Percentiles rank a stretch among this genome's conserved stretches.
phyloP scores from a whole-genome alignment of 2,888 invertebrate genomes.

The Hoplodrina blanda region DNA sequence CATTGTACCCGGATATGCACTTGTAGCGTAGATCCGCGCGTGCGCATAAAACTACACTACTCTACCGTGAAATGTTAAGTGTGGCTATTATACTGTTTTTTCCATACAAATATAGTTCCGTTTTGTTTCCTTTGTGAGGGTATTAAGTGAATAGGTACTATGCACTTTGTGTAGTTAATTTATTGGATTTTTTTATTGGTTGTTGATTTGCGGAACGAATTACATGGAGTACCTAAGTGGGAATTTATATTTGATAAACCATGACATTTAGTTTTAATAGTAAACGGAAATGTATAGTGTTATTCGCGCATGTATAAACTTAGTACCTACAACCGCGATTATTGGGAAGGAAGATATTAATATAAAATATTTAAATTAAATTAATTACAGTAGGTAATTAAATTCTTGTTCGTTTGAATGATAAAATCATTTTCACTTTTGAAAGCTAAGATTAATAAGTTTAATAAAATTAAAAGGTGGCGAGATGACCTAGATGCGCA shows the following conservation, averaged over 20 bases:
- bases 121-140: slow-evolving; percentile 53
- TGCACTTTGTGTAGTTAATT: slow-evolving; percentile 32
- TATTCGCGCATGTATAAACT: not conserved
- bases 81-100: slow-evolving; percentile 60
- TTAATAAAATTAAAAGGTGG: too few species aligned
- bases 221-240: not conserved
- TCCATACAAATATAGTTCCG: slow-evolving; percentile 54
- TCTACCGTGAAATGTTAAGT: slow-evolving; percentile 64
- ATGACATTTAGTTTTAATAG: slow-evolving; percentile 13
- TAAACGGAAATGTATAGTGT: slow-evolving; percentile 28
- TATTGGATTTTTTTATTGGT: slow-evolving; percentile 14
- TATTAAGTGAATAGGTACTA: slow-evolving; percentile 36
- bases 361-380: not conserved
- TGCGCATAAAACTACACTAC: slow-evolving; percentile 50
- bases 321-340: not conserved
- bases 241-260: slow-evolving; percentile 4
- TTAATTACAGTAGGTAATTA: not conserved
- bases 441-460: too few species aligned
- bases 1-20: slow-evolving; percentile 83
- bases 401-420: not conserved
- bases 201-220: slow-evolving; percentile 20
- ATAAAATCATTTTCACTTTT: not conserved
- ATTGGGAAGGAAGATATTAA: slow-evolving; percentile 1
- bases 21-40: slow-evolving; percentile 70
- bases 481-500: too few species aligned